Base-by-base conservation (phyloP, 2,113 vertebrate genomes). In the Beaufortia kweichowensis region DNA sequence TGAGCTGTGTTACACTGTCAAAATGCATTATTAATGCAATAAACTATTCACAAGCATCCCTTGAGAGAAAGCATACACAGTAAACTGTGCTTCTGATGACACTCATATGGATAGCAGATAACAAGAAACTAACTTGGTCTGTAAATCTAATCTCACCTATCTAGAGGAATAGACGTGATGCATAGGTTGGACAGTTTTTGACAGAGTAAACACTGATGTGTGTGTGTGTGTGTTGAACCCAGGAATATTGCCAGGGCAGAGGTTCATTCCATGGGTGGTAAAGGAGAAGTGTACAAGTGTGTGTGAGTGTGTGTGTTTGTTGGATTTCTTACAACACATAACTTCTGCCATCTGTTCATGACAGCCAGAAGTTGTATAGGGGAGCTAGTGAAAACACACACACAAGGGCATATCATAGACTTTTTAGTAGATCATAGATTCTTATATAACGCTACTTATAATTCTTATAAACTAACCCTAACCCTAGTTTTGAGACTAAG, bases 321-420 rank as follows among this genome's bases (percentile, higher is more conserved):
- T 79, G 72, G 83, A 75, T 71, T 67, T 84, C 72, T 81, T 83
- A 84, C 83, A 21, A 69, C 75, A 73, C 50, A 84, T 86, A 88
- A 89, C 85, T 75, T 74, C 67, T 84, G 80, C 89, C 89, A 89
- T 88, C 87, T 88, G 89, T 89, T 84, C 84, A 81, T 80, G 70
- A 85, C 84, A 87, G 85, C 85, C 85, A 89, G 82, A 74, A 84
- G 86, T 78, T 75, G 66, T 75, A 79, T 76, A 76, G 26, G 39
- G 60, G 66, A 70, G 76, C 56, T 76, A 41, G 61, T 75, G 62
- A 55, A 72, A 60, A 63, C 56, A 56, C 24, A 33, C 59, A 23
- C 57, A 81, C 53, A 76, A 15, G 3, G 12, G 2, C 48, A 35
- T 59, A 71, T 21, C 15, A 11, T 59, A 14, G 33, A 59, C 21